phyloP scores from a whole-genome alignment of 2,797 vertebrate genomes.

The Phalloptychus januarius region DNA sequence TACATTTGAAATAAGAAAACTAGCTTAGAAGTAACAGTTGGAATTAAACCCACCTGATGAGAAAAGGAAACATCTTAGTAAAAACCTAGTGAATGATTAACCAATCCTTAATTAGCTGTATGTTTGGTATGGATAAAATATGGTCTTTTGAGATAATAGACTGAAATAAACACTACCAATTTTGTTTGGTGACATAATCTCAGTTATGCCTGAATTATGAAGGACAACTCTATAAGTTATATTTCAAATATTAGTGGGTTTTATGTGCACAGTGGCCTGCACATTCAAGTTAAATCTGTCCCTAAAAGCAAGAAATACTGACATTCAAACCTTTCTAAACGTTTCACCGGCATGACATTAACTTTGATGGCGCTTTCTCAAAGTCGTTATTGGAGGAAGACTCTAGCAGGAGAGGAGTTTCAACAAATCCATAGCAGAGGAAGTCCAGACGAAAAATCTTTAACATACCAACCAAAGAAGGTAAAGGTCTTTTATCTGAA shows the following conservation, averaged over 20 bases:
- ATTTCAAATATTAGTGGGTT: not conserved
- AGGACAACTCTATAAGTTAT: not conserved
- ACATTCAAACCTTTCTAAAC: not conserved
- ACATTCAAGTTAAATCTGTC: not conserved
- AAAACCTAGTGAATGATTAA: not conserved
- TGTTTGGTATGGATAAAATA: not conserved
- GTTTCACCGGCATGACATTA: not conserved
- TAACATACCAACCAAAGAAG: not conserved
- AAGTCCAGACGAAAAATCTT: not conserved
- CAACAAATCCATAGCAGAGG: not conserved
- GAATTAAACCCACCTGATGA: no score
- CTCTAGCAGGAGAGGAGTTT: not conserved
- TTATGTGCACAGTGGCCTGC: not conserved
- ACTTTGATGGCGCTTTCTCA: not conserved
- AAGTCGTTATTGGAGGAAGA: not conserved
- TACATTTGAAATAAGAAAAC: no score
- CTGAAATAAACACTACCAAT: not conserved
- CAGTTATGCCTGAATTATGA: not conserved
- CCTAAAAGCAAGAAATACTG: not conserved
- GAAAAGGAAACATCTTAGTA: not conserved
- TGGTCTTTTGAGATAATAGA: not conserved
- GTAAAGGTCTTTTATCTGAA: not conserved
- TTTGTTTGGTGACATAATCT: not conserved
- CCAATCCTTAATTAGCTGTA: not conserved
- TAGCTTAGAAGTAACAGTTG: not conserved